Base-by-base conservation (phyloP, 2,797 vertebrate species). In the Euthynnus affinis region DNA sequence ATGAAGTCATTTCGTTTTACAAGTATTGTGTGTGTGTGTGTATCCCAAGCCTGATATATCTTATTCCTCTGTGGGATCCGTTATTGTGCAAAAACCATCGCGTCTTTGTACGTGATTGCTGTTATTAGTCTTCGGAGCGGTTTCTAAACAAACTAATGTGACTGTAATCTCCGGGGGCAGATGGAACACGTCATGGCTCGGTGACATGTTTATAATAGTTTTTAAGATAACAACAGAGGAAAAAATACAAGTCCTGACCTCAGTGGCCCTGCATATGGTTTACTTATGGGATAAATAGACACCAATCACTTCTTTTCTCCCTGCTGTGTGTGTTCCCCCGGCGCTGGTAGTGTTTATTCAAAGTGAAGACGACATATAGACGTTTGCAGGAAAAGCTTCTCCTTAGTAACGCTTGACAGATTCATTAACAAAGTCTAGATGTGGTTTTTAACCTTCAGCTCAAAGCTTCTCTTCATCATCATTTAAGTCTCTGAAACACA, bases 361-460 rank as follows among this genome's bases (percentile, higher is more conserved):
- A 17, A 74, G 71, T 34, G 59, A 74, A 18, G 34, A 53, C 60
- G 63, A 62, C 23, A 23, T 40, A 13, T 5, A 15, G 18, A 8
- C 25, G 25, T 10, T 32, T 5, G 25, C 55, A 55, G 57, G 57
- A 60, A 76, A 60, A 51, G 29, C 57, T 65, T n/a, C 1, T 2
- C 34, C 56, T 52, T 18, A 8, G 14, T 48, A 2, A 49, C 17
- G 71, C 49, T 18, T 25, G 15, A 64, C 58, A 40, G 62, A 63
- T 64, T 59, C 29, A 79, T 72, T 10, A 65, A 29, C 61, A 29
- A 72, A 75, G 59, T 72, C 40, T 23, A 20, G 46, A 75, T 44
- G 71, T 65, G 57, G 63, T 74, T 80, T 80, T 71, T 71, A 65
- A 68, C 71, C 49, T 71, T 56, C 9, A 12, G n/a, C 18, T 81